Evolutionary conservation across 2,113 vertebrate genomes (phyloP), one percentile per base, ranked within the genome.

Genomic region (Meles meles): DNA sequence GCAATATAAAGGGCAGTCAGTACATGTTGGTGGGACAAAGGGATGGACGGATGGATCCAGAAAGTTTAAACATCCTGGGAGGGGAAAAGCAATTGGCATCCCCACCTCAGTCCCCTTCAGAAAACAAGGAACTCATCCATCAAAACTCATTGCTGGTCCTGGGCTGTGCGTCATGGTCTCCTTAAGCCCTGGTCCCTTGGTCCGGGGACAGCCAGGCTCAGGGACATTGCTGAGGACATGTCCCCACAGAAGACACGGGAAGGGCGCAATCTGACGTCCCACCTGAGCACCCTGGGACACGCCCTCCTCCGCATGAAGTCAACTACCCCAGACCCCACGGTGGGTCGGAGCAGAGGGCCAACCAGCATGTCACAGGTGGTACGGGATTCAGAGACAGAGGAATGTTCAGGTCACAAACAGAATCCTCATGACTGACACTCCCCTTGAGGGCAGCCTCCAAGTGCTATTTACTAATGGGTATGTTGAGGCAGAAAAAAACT

Each of bases 231-330:
- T 27, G 23, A 82, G 11, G 2, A 18, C 6, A 0, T 8, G 47
- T 18, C 67, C 47, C 27, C 57, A 9, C 42, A 55, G 61, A 71
- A 31, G 83, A 88, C 27, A 25, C 12, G 8, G 6, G 21, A 34
- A 34, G 44, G n/a, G 37, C 2, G 1, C 14, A 15, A 6, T 3
- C 2, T 29, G 57, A 8, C 23, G 6, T 59, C 57, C 29, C 52
- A 4, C 71, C 25, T 23, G 57, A 13, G 23, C 2, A 14, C 18
- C 14, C 89, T 5, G 42, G 34, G 49, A 29, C 1, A 0, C 0
- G 0, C 39, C 57, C 34, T 47, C 42, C 14, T 72, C 34, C 0
- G 0, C 18, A 5, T 31, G 2, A 12, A 3, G 27, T 21, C 39
- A 15, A 5, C 29, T 29, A 10, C 44, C 57, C 14, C 7, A 37